These are phyloP conservation scores for Apis cerana DNA, from an alignment of 1,140 invertebrate genomes.

Conservation along the genomic window DNA sequence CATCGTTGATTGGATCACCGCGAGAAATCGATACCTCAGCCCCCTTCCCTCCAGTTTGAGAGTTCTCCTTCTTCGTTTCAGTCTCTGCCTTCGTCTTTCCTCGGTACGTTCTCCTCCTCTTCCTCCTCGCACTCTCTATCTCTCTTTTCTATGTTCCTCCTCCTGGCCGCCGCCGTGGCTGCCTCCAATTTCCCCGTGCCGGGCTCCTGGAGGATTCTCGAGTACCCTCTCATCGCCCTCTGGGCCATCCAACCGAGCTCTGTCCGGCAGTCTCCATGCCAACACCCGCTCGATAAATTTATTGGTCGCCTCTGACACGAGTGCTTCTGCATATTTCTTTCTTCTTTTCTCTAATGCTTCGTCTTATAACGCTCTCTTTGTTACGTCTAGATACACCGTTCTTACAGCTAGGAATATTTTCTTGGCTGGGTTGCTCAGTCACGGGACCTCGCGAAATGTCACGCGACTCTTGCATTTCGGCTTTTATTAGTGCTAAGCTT, in stretches of 20 bases:
- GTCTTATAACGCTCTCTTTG: not conserved
- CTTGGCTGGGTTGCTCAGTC: conserved; percentile 29
- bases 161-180: conserved; percentile 60
- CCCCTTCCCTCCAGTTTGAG: conserved; percentile 43
- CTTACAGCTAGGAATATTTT: not conserved
- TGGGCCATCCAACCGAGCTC: conserved; percentile 78
- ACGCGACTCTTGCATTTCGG: conserved; percentile 14
- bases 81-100: conserved; percentile 44
- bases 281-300: conserved; percentile 82
- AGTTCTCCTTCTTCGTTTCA: conserved; percentile 35
- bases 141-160: conserved; percentile 55
- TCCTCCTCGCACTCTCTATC: conserved; percentile 18
- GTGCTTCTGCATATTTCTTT: conserved; percentile 61
- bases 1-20: conserved; percentile 80
- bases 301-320: conserved; percentile 79
- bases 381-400: not conserved
- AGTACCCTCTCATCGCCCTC: conserved; percentile 80
- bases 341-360: conserved; percentile 16
- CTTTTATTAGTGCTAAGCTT: not conserved
- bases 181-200: conserved; percentile 78
- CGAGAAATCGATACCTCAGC: conserved; percentile 78
- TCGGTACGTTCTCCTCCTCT: conserved; percentile 41
- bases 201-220: conserved; percentile 80
- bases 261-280: conserved; percentile 81
- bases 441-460: conserved; percentile 34